Evolutionary conservation across 2,113 vertebrate genomes (phyloP).

Genomic region (Martes martes): DNA sequence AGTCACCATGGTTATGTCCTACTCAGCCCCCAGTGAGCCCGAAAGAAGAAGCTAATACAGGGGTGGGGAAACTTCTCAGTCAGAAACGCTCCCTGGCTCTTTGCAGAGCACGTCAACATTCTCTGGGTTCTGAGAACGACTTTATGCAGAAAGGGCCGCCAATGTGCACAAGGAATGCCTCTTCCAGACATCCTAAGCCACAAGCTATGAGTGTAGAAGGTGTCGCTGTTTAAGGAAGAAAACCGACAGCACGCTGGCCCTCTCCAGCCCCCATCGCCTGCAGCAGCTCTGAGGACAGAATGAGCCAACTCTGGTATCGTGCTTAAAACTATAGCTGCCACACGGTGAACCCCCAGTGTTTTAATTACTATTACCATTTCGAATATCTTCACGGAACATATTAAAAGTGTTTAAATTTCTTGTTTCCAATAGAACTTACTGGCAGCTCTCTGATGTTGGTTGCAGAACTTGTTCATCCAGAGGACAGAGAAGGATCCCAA

Average conservation of each 20-base stretch:
- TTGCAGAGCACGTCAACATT: not conserved
- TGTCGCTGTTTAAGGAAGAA: not conserved
- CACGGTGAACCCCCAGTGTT: not conserved
- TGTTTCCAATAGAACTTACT: not conserved
- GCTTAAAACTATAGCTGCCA: accelerated
- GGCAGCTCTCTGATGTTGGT: not conserved
- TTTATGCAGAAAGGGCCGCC: not conserved
- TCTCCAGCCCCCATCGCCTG: not conserved
- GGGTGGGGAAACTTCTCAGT: not conserved
- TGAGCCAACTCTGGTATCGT: accelerated
- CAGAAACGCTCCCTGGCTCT: not conserved
- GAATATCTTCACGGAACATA: not conserved
- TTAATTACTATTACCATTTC: not conserved
- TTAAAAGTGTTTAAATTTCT: not conserved
- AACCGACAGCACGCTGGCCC: not conserved
- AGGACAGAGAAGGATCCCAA: not conserved
- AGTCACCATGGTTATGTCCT: conserved; percentile 36
- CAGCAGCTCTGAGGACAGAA: not conserved
- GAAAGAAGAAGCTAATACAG: not conserved
- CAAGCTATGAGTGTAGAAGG: not conserved
- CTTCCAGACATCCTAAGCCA: not conserved
- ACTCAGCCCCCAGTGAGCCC: not conserved
- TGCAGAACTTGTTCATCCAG: not conserved
- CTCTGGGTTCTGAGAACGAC: not conserved
- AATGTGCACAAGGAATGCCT: not conserved